Evolutionary conservation across 2,797 vertebrate genomes (phyloP).

Genomic region (Ceyx erithaca): DNA sequence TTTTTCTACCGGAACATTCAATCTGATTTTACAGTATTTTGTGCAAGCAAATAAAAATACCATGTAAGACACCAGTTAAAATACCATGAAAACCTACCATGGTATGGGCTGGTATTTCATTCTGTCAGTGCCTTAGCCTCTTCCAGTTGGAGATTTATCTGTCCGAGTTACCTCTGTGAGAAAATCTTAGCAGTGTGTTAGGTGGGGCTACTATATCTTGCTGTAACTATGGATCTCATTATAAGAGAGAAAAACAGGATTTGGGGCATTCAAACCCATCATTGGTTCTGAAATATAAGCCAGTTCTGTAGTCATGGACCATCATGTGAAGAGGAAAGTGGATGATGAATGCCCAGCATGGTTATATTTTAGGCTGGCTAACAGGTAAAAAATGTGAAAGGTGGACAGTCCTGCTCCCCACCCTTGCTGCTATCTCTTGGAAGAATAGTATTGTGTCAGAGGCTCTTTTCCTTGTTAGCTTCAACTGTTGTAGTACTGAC

Average conservation of each 20-base stretch:
- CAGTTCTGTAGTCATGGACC: not conserved
- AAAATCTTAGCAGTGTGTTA: not conserved
- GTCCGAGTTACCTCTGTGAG: not conserved
- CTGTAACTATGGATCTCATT: not conserved
- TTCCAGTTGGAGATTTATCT: not conserved
- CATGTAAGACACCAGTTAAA: not conserved
- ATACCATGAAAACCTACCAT: not conserved
- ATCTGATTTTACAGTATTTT: not conserved
- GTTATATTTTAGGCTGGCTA: not conserved
- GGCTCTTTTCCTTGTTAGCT: not conserved
- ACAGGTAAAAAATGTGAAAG: not conserved
- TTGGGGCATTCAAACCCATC: not conserved
- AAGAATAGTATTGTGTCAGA: too few relatives aligned
- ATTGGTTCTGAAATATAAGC: not conserved
- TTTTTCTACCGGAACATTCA: not conserved
- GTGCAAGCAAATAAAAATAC: slow-evolving; percentile 6
- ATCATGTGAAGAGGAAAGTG: not conserved
- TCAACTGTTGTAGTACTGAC: not conserved
- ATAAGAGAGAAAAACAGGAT: not conserved
- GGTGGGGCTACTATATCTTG: not conserved
- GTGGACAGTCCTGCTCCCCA: not conserved
- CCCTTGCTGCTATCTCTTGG: fast-evolving
- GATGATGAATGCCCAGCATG: not conserved
- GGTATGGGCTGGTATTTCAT: not conserved
- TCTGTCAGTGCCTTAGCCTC: not conserved